phyloP scores from a whole-genome alignment of 2,113 vertebrate species.

The Odocoileus virginianus region DNA sequence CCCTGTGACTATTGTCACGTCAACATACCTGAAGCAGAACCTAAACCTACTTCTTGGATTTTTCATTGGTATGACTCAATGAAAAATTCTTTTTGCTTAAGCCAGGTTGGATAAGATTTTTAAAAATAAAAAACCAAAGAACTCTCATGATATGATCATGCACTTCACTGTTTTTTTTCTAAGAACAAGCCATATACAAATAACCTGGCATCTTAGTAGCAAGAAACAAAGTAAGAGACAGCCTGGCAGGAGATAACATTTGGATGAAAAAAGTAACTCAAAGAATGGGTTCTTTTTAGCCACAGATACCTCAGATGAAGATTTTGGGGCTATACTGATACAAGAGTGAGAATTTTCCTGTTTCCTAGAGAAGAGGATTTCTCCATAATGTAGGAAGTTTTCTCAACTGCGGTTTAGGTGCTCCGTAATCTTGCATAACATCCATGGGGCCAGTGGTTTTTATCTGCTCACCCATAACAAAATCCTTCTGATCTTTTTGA shows the following conservation, averaged over 20 bases:
- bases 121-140: neutral
- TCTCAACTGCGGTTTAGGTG: neutral
- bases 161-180: neutral
- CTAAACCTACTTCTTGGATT: neutral
- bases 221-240: conserved; percentile 7
- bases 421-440: neutral
- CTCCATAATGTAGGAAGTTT: neutral
- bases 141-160: neutral
- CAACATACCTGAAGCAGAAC: neutral
- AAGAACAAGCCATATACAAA: conserved; percentile 29
- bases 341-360: neutral
- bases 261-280: neutral
- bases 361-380: neutral
- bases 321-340: neutral
- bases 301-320: neutral
- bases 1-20: neutral
- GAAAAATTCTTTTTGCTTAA: neutral
- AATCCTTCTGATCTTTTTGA: conserved; percentile 4
- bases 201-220: neutral
- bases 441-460: neutral
- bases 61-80: neutral
- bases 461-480: neutral
- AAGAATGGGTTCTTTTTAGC: conserved; percentile 9
- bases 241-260: conserved; percentile 7
- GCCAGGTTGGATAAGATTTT: neutral